phyloP scores from a whole-genome alignment of 1,140 invertebrate species.

The Lineus longissimus region DNA sequence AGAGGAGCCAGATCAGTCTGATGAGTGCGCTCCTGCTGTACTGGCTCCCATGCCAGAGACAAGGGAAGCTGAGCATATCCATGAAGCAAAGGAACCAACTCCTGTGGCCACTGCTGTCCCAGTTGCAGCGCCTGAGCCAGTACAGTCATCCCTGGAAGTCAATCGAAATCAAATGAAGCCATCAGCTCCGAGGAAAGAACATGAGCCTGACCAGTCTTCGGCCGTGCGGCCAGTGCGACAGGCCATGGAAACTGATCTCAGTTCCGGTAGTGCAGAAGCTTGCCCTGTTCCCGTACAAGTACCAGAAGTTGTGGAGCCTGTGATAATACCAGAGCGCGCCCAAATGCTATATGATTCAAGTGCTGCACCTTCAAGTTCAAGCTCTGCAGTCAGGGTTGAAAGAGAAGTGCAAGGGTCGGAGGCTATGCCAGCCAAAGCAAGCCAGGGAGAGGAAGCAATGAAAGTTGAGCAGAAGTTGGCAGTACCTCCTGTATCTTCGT shows the following conservation, averaged over 20 bases:
- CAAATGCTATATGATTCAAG: no score
- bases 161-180: background rate
- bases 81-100: background rate
- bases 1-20: background rate
- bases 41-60: background rate
- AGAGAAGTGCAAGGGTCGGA: no score
- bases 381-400: no score
- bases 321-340: no score
- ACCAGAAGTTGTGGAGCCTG: no score
- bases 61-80: background rate
- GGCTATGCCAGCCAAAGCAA: background rate
- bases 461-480: background rate
- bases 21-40: background rate
- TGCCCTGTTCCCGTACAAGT: no score
- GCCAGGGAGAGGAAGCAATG: background rate
- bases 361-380: no score
- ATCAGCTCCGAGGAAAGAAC: no score
- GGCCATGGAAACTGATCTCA: slow-evolving; percentile 5
- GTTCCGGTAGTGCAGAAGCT: background rate
- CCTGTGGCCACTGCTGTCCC: background rate
- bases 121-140: background rate
- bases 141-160: background rate
- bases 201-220: no score
- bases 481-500: background rate
- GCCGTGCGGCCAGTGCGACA: background rate